phyloP scores from a whole-genome alignment of 2,113 vertebrate genomes.

The Odontesthes bonariensis region DNA sequence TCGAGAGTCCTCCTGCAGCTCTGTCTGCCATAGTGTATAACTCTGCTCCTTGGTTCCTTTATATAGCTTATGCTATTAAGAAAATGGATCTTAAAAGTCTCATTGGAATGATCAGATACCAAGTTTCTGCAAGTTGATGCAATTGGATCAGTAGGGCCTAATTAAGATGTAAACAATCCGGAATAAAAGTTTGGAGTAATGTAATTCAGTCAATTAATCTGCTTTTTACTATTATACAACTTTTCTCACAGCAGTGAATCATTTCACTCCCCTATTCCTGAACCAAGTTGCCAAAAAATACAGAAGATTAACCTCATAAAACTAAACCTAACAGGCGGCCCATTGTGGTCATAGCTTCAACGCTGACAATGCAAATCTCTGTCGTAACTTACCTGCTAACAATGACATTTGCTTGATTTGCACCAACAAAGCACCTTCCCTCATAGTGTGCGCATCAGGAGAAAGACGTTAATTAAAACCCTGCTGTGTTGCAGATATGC shows the following conservation, averaged over 20 bases:
- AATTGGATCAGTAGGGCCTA: background rate
- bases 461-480: conserved; percentile 80
- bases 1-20: conserved; percentile 50
- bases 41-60: background rate
- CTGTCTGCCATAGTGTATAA: conserved; percentile 21
- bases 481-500: conserved; percentile 74
- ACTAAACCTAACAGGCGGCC: conserved; percentile 32
- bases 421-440: conserved; percentile 55
- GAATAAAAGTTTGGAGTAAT: background rate
- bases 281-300: conserved; percentile 20
- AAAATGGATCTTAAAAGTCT: no score
- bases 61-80: background rate
- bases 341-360: conserved; percentile 38
- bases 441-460: conserved; percentile 37
- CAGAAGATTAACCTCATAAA: conserved; percentile 33
- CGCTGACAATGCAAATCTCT: conserved; percentile 38
- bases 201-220: background rate
- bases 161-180: background rate
- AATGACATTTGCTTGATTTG: conserved; percentile 71
- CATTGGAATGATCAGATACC: background rate
- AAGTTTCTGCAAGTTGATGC: background rate
- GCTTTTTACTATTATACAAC: background rate
- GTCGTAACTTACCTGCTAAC: conserved; percentile 58
- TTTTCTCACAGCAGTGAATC: background rate
- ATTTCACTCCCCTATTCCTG: background rate